Base-by-base conservation (phyloP, 2,113 vertebrate genomes). In the Bubo blakistoni region DNA sequence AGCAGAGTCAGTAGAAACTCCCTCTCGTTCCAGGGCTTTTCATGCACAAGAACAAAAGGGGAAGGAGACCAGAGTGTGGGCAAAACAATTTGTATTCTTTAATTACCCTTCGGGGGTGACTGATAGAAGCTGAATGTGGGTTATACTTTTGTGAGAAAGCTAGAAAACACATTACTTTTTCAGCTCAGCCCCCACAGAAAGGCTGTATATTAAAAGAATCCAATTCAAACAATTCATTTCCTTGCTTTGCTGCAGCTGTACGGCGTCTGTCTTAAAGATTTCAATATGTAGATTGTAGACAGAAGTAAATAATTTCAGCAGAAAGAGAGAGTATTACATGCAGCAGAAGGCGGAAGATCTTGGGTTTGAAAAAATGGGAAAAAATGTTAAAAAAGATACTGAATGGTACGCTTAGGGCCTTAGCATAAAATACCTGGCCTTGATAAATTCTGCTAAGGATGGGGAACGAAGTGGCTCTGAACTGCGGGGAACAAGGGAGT, bases 401-500 rank as follows among this genome's bases (percentile, higher is more conserved):
- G 79, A 73, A 13, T 55, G 17, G 18, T 74, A 3, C 36, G 4
- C 1, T 13, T 67, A 32, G 42, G 32, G 25, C 47, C 22, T 86
- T 26, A 30, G 7, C 13, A 8, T 62, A 18, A 49, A 88, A 46
- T 30, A 27, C 16, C 51, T 67, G 74, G 5, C 79, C 32, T 46
- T 29, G 62, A 6, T 83, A 36, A n/a, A 21, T 73, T 46, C 29
- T 51, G 54, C 59, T n/a, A 7, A 27, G 59, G 78, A 5, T 29
- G 54, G 73, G 32, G 67, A n/a, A 32, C 0, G 4, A 13, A 66
- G 52, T 5, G 7, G 21, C 55, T 69, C 80, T 44, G 73, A 52
- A 2, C 30, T 58, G 42, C 0, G 2, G 52, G 65, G 27, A 13
- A 1, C 11, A 10, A 14, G 34, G 71, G 30, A 24, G 9, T 0